Percentiles rank a stretch among this genome's conserved stretches.
Evolutionary conservation across 2,797 vertebrate genomes (phyloP).

Genomic region (Enteromius thamalakanensis): DNA sequence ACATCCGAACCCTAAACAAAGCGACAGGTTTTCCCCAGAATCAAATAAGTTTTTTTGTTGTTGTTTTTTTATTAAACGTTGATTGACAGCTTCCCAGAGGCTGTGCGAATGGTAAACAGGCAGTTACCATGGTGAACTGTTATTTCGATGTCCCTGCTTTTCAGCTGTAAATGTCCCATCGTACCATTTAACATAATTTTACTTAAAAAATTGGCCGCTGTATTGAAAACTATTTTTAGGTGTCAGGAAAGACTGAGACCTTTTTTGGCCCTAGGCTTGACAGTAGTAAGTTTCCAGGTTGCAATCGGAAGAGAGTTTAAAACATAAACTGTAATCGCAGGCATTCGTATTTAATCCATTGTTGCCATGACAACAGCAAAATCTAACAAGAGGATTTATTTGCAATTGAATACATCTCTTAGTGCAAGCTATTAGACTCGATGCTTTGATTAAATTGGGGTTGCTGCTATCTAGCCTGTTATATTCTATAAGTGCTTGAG

Average conservation of each 20-base stretch:
- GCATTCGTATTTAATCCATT: slow-evolving; percentile 59
- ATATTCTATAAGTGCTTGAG: not conserved
- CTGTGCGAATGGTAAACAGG: slow-evolving; percentile 76
- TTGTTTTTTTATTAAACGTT: slow-evolving; percentile 69
- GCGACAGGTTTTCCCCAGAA: slow-evolving; percentile 10
- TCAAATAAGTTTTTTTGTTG: slow-evolving; percentile 44
- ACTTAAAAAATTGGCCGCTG: not conserved
- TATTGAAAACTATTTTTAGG: not conserved
- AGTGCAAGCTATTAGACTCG: slow-evolving; percentile 13
- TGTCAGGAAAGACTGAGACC: not conserved
- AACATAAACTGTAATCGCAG: slow-evolving; percentile 63
- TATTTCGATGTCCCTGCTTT: slow-evolving; percentile 32
- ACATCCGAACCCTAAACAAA: not conserved
- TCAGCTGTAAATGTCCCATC: slow-evolving; percentile 7
- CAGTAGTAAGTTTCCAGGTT: slow-evolving; percentile 11
- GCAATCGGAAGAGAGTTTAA: slow-evolving; percentile 60
- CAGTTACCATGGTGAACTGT: slow-evolving; percentile 72
- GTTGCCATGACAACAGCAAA: slow-evolving; percentile 59
- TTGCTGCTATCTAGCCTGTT: not conserved
- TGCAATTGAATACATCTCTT: not conserved
- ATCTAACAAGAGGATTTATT: not conserved
- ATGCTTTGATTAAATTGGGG: slow-evolving; percentile 3
- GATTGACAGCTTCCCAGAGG: slow-evolving; percentile 78
- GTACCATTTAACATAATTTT: not conserved
- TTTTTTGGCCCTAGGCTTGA: slow-evolving; percentile 30